Evolutionary conservation across 1,140 invertebrate genomes (phyloP).

Genomic region (Drosophila lacertosa): DNA sequence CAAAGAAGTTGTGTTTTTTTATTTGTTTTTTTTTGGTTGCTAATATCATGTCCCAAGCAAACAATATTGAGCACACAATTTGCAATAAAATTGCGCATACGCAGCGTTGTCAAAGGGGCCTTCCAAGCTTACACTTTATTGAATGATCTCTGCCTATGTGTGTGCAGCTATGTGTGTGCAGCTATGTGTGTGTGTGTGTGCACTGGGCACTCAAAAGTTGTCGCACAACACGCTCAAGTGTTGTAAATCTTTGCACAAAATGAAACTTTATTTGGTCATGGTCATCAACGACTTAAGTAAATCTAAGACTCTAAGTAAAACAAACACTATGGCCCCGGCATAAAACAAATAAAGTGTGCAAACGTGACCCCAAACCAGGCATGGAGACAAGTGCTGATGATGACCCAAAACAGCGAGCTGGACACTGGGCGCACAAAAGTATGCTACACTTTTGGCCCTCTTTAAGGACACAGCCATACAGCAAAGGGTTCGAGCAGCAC

Average conservation of each 20-base stretch:
- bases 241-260: slow-evolving; percentile 78
- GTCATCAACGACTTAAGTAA: slow-evolving; percentile 80
- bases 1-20: not conserved
- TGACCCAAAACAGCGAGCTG: slow-evolving; percentile 42
- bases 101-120: slow-evolving; percentile 49
- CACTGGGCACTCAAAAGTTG: slow-evolving; percentile 64
- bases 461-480: not conserved
- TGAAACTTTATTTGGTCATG: slow-evolving; percentile 82
- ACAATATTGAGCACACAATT: slow-evolving; percentile 44
- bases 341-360: slow-evolving; percentile 78
- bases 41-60: slow-evolving; percentile 54
- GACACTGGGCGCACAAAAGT: slow-evolving; percentile 52
- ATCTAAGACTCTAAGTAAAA: slow-evolving; percentile 82
- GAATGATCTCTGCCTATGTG: not conserved
- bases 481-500: slow-evolving; percentile 1
- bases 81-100: slow-evolving; percentile 73
- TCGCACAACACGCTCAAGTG: slow-evolving; percentile 75
- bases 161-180: slow-evolving; percentile 10
- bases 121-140: slow-evolving; percentile 45
- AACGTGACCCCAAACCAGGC: slow-evolving; percentile 70
- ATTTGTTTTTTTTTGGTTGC: not conserved
- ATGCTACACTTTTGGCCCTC: slow-evolving; percentile 44
- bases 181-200: slow-evolving; percentile 17
- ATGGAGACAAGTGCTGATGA: slow-evolving; percentile 29
- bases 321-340: slow-evolving; percentile 70